Evolutionary conservation across 2,113 vertebrate genomes (phyloP).

Genomic region (Catagonus wagneri): DNA sequence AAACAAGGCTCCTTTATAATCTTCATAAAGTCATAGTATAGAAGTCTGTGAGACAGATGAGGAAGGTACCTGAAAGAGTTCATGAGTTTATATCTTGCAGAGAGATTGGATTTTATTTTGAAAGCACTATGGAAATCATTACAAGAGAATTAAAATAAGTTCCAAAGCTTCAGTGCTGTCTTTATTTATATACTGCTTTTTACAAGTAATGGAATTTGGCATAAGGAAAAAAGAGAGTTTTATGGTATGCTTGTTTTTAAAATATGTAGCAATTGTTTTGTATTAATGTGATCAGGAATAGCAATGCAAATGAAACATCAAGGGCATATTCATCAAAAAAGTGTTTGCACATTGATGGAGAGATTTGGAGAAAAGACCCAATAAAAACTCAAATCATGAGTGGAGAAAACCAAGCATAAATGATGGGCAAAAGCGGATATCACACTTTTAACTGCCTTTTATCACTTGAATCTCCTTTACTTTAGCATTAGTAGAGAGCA

Average conservation of each 20-base stretch:
- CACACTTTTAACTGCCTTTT: not conserved
- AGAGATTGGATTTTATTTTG: constrained; percentile 47
- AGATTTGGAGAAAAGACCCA: not conserved
- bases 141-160: constrained; percentile 24
- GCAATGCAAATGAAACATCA: not conserved
- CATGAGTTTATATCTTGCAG: not conserved
- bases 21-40: not conserved
- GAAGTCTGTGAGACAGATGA: not conserved
- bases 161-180: not conserved
- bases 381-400: not conserved
- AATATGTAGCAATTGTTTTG: constrained; percentile 1
- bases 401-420: not conserved
- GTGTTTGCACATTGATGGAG: not conserved
- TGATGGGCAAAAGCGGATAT: not conserved
- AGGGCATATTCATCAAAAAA: constrained; percentile 11
- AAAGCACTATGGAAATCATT: constrained; percentile 11
- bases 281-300: not conserved
- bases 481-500: constrained; percentile 24
- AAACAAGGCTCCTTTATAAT: not conserved
- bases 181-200: not conserved
- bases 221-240: not conserved
- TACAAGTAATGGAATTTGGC: not conserved
- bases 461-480: not conserved
- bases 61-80: not conserved
- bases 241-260: not conserved